Percentiles rank a stretch among this genome's conserved stretches.
Conservation (phyloP, 2,797 vertebrate species). For the Anguilla obscura region DNA sequence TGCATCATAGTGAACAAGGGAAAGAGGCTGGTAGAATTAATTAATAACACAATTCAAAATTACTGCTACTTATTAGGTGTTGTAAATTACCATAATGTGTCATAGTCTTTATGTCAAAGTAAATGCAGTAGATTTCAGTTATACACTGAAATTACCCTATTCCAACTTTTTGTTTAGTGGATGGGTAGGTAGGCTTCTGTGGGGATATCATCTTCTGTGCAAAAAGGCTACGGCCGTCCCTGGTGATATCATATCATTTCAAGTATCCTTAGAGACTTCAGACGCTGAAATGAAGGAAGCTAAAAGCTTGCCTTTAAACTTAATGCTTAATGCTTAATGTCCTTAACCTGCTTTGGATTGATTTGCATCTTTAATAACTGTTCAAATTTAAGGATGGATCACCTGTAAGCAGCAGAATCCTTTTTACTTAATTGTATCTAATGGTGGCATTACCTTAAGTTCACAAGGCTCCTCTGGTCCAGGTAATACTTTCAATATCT, state of each 20-base stretch:
- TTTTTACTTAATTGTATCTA: neutral
- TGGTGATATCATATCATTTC: neutral
- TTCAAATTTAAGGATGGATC: neutral
- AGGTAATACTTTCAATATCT: neutral
- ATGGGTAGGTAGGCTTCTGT: neutral
- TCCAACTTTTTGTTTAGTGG: neutral
- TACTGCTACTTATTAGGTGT: neutral
- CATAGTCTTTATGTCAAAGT: neutral
- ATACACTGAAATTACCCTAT: neutral
- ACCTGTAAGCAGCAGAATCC: neutral
- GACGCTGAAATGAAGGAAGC: neutral
- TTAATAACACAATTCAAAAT: neutral
- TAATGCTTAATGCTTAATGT: neutral
- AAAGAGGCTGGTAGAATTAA: too few relatives aligned
- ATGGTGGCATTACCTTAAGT: neutral
- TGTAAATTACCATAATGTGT: neutral
- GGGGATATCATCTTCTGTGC: neutral
- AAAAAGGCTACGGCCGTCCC: neutral
- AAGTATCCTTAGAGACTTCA: neutral
- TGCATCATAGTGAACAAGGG: too few relatives aligned
- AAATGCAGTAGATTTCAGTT: neutral
- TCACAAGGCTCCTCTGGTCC: neutral
- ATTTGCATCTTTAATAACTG: neutral
- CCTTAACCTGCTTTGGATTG: constrained; percentile 2
- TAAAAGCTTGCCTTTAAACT: neutral